Base-by-base conservation (phyloP, 2,888 invertebrate species). In the Sphinx pinastri region DNA sequence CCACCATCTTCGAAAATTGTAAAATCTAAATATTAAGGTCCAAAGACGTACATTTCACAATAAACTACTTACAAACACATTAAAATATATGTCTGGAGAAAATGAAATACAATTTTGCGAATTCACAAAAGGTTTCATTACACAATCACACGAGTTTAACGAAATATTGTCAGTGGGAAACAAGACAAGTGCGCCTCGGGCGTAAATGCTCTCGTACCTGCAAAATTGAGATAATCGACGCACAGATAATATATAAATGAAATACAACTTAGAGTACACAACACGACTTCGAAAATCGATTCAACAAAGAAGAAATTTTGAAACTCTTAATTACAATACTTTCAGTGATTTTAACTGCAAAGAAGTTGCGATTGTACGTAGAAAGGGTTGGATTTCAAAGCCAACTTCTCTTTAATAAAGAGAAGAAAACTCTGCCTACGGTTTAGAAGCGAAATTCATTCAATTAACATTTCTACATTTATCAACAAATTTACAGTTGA, bases 301-400 rank as follows among this genome's bases (percentile, higher is more conserved):
- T 70, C 57, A 19, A 49, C 66, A 63, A 66, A 47, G 70, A 51
- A 58, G 70, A 38, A 67, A 70, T 59, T 70, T 31, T 45, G 31
- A 58, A 59, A 70, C 55, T 67, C 57, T 68, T 67, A 70, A 67
- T 57, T 70, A 67, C 66, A 66, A 70, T 66, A 70, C 66, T 70
- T 70, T 70, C 10, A 58, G 49, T 38, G 68, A 67, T 67, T 70
- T 70, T 57, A 70, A 70, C 57, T 51, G 67, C 49, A 58, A 31
- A 31, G 49, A 70, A 67, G 58, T 70, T 59, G 16, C 47, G 57
- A 70, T 70, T 58, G n/a, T 58, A 47, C 25, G 16, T 16, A 49
- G 13, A 19, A 12, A 63, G 63, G 67, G 58, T 70, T 70, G 58
- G 57, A 58, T 70, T 70, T 67, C 70, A 67, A 70, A 58, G 70